Conservation (phyloP, 2,797 vertebrate genomes). For the Poecilia velifera region DNA sequence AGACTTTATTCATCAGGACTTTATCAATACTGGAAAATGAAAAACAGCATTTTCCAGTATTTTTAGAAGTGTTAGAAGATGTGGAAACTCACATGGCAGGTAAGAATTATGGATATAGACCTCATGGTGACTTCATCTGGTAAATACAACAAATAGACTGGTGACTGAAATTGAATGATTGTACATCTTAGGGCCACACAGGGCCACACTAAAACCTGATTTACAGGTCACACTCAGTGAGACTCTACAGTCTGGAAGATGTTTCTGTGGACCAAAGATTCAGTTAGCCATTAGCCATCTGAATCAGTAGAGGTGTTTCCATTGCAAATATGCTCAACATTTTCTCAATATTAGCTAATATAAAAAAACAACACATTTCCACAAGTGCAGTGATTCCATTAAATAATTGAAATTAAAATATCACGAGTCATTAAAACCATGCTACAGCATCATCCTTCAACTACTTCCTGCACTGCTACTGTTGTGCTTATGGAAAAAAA, state of each 20-base stretch:
- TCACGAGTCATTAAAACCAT: too few species aligned
- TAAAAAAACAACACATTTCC: too few species aligned
- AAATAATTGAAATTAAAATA: too few species aligned
- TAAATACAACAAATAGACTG: not conserved
- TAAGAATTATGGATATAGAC: slow-evolving; percentile 31
- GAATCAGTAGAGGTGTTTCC: not conserved
- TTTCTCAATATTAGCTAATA: too few species aligned
- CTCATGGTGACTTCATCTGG: slow-evolving; percentile 17
- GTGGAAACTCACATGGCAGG: slow-evolving; percentile 24
- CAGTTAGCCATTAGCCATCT: not conserved
- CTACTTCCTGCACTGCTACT: too few species aligned
- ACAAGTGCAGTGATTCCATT: too few species aligned
- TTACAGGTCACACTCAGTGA: not conserved
- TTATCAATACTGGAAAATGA: too few species aligned
- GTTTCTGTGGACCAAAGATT: not conserved
- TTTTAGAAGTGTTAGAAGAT: slow-evolving; percentile 40
- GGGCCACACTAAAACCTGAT: not conserved
- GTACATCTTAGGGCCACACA: not conserved
- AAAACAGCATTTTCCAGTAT: slow-evolving; percentile 51
- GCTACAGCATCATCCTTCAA: too few species aligned
- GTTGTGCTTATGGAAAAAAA: too few species aligned
- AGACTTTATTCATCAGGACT: slow-evolving; percentile 62
- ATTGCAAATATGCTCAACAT: not conserved
- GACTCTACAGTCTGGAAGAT: not conserved
- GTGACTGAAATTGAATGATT: not conserved